Base-by-base conservation (phyloP, 2,113 vertebrate genomes). In the Phasianus colchicus region DNA sequence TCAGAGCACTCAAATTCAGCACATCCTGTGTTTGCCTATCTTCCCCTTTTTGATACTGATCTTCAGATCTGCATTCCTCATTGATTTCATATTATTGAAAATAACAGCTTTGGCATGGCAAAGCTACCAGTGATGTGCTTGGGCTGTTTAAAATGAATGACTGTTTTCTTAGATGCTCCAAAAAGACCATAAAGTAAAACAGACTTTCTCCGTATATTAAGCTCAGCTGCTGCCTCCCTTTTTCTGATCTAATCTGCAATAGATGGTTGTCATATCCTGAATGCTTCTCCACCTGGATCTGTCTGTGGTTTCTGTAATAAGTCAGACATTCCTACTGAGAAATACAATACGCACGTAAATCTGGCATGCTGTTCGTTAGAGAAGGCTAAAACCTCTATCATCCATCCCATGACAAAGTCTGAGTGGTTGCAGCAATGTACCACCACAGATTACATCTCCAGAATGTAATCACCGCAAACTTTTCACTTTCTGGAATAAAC, bases 321-420 rank as follows among this genome's bases (percentile, higher is more conserved):
- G 38, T 52, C 89, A 91, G 45, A n/a, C 86, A 38, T 77, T 88
- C 70, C 67, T 88, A 77, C 75, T 48, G 84, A 77, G 83, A 90
- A 96, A 96, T 80, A 91, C 40, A 88, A 95, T 89, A 88, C 5
- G 11, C 48, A 40, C 76, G 65, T 74, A 94, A 94, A 96, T 94
- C 78, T 84, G 64, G 88, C 47, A 19, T 17, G 34, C 40, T 65
- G 24, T 48, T 89, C 20, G 20, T 77, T 86, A 80, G 66, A 83
- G 81, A 86, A 91, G 40, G 42, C 54, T 91, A 84, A 79, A 85
- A 58, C 43, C 61, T 89, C 4, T 57, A 32, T 90, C 80, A 72
- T 73, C 54, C 19, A 14, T 64, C 69, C 72, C 47, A 9, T 74
- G 88, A 36, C 60, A 84, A 94, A 75, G 42, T 54, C 72, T 88